phyloP scores from a whole-genome alignment of 2,888 invertebrate genomes.

The Trimorus sp. region DNA sequence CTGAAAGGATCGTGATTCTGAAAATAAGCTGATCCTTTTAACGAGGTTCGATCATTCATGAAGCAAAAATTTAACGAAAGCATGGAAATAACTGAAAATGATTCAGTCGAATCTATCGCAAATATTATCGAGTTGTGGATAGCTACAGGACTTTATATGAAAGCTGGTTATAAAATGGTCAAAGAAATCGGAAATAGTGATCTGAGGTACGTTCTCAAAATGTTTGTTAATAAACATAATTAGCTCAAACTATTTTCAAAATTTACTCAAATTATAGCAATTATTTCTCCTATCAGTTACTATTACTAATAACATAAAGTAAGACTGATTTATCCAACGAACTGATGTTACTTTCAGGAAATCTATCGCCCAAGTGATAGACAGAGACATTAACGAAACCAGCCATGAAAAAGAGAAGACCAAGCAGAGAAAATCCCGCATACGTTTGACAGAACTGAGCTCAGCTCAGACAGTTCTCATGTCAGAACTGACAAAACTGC shows the following conservation, averaged over 20 bases:
- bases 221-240: no score
- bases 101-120: slow-evolving; percentile 69
- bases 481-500: slow-evolving; percentile 3
- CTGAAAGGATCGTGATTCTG: no score
- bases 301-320: not conserved
- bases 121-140: slow-evolving; percentile 78
- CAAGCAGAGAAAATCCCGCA: no score
- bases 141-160: slow-evolving; percentile 75
- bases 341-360: not conserved
- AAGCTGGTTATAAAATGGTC: slow-evolving; percentile 71
- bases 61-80: slow-evolving; percentile 61
- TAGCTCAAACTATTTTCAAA: no score
- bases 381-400: no score
- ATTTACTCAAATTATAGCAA: no score
- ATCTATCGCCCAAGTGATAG: not conserved
- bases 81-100: slow-evolving; percentile 81
- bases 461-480: slow-evolving; percentile 14
- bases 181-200: slow-evolving; percentile 73
- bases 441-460: not conserved
- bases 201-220: slow-evolving; percentile 66
- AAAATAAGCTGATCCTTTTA: no score
- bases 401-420: no score
- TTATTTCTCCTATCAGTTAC: no score
- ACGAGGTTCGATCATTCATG: no score
- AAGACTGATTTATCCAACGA: not conserved